Conservation (phyloP, 2,797 vertebrate genomes). For the Sebastes trivittatus region DNA sequence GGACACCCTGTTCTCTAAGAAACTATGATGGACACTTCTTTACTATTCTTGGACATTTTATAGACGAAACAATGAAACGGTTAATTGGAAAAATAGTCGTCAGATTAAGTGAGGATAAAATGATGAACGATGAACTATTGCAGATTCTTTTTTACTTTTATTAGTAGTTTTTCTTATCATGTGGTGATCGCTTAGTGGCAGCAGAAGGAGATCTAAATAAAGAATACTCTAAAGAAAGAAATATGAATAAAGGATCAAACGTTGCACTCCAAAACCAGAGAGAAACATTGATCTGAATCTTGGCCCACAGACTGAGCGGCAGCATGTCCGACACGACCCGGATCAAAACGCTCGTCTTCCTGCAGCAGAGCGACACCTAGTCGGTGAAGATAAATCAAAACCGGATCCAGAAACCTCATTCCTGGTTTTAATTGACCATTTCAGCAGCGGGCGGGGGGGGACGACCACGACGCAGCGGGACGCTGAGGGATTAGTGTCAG, state of each 20-base stretch:
- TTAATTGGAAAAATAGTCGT: not conserved
- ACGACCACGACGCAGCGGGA: not conserved
- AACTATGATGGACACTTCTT: not conserved
- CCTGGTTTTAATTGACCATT: constrained; percentile 56
- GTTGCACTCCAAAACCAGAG: not conserved
- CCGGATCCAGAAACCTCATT: not conserved
- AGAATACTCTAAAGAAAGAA: not conserved
- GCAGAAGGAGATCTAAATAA: not conserved
- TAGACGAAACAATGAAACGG: not conserved
- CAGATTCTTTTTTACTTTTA: not conserved
- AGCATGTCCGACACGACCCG: not conserved
- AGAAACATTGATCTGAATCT: not conserved
- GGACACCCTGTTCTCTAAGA: not conserved
- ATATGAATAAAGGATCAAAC: not conserved
- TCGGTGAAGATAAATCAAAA: constrained; percentile 3
- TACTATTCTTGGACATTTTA: not conserved
- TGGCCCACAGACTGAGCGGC: too few species aligned
- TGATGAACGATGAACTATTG: not conserved
- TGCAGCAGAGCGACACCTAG: not conserved
- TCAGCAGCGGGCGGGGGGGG: constrained; percentile 7
- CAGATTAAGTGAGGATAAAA: too few species aligned
- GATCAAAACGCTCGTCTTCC: not conserved
- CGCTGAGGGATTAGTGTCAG: constrained; percentile 58
- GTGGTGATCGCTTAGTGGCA: not conserved
- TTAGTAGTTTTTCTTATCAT: too few species aligned